phyloP scores from a whole-genome alignment of 2,888 invertebrate genomes.

The Nomada ruficornis region DNA sequence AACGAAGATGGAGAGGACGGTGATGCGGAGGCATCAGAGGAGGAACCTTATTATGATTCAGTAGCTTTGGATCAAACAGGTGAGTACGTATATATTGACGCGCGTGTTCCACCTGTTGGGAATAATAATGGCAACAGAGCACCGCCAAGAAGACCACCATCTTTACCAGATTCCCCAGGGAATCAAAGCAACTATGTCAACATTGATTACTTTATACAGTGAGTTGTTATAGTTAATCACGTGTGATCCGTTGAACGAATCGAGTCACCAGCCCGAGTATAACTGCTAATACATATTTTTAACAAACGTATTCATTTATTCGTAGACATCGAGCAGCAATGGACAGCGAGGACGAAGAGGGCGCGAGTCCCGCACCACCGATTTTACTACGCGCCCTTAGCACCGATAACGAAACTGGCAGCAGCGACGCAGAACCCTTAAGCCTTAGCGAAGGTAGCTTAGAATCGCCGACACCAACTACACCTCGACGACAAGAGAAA shows the following conservation, averaged over 20 bases:
- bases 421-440: conserved; percentile 83
- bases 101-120: conserved; percentile 85
- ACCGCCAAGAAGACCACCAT: conserved; percentile 83
- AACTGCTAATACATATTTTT: background rate
- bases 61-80: conserved; percentile 86
- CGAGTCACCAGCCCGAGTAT: too few species aligned
- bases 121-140: conserved; percentile 78
- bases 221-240: conserved; percentile 77
- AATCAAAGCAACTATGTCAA: conserved; percentile 95
- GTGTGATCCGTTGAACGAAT: too few species aligned
- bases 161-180: conserved; percentile 91
- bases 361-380: conserved; percentile 81
- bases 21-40: conserved; percentile 83
- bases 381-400: conserved; percentile 82
- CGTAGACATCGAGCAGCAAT: conserved; percentile 81
- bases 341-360: conserved; percentile 83
- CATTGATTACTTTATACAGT: conserved; percentile 96
- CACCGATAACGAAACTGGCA: conserved; percentile 83
- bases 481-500: conserved; percentile 82
- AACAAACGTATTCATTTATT: conserved; percentile 45
- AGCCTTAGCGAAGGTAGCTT: conserved; percentile 83
- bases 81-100: conserved; percentile 91
- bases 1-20: conserved; percentile 83
- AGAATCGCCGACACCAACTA: conserved; percentile 83
- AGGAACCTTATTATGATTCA: conserved; percentile 86